These are phyloP conservation scores for Teinopalpus imperialis DNA, from an alignment of 2,888 invertebrate genomes.

Conservation along the genomic window DNA sequence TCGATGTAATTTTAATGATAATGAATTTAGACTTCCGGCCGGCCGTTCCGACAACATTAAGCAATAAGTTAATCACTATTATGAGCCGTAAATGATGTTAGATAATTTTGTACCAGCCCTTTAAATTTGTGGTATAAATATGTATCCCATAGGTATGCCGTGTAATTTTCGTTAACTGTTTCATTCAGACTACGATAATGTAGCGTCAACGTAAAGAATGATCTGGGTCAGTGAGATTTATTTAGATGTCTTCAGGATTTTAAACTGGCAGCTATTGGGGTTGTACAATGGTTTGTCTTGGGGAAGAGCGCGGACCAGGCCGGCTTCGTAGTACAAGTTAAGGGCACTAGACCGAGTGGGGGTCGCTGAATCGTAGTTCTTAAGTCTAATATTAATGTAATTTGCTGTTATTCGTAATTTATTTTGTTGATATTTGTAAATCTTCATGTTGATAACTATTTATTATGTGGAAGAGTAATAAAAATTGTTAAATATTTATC, in stretches of 20 bases:
- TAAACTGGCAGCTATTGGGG: background rate
- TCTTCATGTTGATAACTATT: slow-evolving; percentile 82
- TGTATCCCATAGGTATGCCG: too few species aligned
- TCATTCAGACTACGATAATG: background rate
- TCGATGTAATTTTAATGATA: slow-evolving; percentile 76
- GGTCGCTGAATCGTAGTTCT: slow-evolving; percentile 56
- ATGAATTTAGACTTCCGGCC: slow-evolving; percentile 69
- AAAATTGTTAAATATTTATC: slow-evolving; percentile 78
- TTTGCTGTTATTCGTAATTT: slow-evolving; percentile 82
- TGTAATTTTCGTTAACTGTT: background rate
- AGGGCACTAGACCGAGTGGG: slow-evolving; percentile 62
- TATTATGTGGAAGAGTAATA: slow-evolving; percentile 75
- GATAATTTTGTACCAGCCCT: slow-evolving; percentile 16
- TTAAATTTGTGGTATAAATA: too few species aligned
- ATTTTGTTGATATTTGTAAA: slow-evolving; percentile 83
- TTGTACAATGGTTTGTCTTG: background rate
- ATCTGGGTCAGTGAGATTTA: background rate
- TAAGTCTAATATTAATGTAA: slow-evolving; percentile 73
- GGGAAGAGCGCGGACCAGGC: slow-evolving; percentile 34
- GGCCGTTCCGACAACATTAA: slow-evolving; percentile 41
- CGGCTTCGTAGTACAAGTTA: slow-evolving; percentile 76
- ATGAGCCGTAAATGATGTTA: slow-evolving; percentile 11
- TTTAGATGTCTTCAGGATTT: background rate
- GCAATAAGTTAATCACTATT: too few species aligned
- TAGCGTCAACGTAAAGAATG: background rate